Percentiles rank a stretch among this genome's conserved stretches.
Evolutionary conservation across 1,140 invertebrate species (phyloP).

Genomic region (Diorhabda carinulata): DNA sequence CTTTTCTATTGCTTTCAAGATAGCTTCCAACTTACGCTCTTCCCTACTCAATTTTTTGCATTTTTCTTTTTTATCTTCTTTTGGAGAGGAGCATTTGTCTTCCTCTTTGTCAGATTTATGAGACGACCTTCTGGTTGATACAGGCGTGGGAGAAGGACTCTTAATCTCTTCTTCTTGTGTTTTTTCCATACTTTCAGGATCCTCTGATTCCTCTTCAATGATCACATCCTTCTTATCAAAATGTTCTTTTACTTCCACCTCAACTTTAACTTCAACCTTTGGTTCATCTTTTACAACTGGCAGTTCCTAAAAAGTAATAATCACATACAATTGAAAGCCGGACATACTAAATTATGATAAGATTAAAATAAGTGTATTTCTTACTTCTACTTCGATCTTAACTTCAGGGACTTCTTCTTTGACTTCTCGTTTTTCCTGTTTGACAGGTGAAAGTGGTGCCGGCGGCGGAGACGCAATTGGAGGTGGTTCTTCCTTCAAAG

Average conservation of each 20-base stretch:
- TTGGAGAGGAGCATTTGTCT: conserved; percentile 22
- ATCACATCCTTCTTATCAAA: no score
- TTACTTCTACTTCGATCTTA: conserved; percentile 28
- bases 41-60: conserved; percentile 71
- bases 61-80: conserved; percentile 49
- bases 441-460: conserved; percentile 14
- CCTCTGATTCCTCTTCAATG: conserved; percentile 20
- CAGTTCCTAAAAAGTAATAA: no score
- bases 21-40: conserved; percentile 94
- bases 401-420: conserved; percentile 33
- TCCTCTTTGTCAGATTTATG: conserved; percentile 29
- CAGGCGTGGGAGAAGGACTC: conserved; percentile 23
- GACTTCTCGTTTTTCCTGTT: conserved; percentile 18
- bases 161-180: conserved; percentile 24
- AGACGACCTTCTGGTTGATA: conserved; percentile 33
- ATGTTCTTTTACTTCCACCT: conserved; percentile 13
- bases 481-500: conserved; percentile 29
- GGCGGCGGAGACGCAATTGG: conserved; percentile 12
- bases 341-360: no score
- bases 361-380: no score
- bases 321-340: no score
- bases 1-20: conserved; percentile 87
- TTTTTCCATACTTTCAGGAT: conserved; percentile 19
- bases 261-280: conserved; percentile 30
- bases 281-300: conserved; percentile 24